Evolutionary conservation across 2,797 vertebrate genomes (phyloP).

Genomic region (Bradypodion ventrale): DNA sequence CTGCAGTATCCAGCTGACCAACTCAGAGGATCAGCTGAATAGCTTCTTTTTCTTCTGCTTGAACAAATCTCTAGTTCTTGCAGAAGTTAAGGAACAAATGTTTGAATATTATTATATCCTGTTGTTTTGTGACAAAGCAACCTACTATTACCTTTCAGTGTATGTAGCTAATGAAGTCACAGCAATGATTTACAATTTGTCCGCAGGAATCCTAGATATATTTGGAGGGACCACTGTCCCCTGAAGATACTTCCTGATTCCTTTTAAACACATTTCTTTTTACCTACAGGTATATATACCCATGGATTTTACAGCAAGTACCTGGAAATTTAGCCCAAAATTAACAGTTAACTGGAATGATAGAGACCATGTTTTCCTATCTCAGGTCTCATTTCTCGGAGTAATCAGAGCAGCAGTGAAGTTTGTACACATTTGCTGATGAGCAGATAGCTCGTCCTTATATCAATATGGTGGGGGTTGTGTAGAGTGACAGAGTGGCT

Average conservation of each 20-base stretch:
- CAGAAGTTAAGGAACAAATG: neutral
- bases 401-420: too few species aligned
- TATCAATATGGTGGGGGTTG: too few species aligned
- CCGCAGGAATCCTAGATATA: neutral
- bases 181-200: neutral
- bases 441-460: too few species aligned
- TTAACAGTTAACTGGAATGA: too few species aligned
- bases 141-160: neutral
- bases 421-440: too few species aligned
- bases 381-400: too few species aligned
- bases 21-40: neutral
- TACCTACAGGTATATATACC: too few species aligned
- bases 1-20: too few species aligned
- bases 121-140: neutral
- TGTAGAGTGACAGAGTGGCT: too few species aligned
- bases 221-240: neutral
- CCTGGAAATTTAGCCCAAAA: neutral
- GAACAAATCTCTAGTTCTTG: neutral
- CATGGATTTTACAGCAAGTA: neutral
- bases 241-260: neutral
- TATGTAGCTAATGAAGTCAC: neutral
- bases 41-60: too few species aligned
- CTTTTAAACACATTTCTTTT: neutral
- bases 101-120: neutral
- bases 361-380: too few species aligned